Evolutionary conservation across 2,113 vertebrate genomes (phyloP), one percentile per base, ranked within the genome.

Genomic region (Thunnus thynnus): DNA sequence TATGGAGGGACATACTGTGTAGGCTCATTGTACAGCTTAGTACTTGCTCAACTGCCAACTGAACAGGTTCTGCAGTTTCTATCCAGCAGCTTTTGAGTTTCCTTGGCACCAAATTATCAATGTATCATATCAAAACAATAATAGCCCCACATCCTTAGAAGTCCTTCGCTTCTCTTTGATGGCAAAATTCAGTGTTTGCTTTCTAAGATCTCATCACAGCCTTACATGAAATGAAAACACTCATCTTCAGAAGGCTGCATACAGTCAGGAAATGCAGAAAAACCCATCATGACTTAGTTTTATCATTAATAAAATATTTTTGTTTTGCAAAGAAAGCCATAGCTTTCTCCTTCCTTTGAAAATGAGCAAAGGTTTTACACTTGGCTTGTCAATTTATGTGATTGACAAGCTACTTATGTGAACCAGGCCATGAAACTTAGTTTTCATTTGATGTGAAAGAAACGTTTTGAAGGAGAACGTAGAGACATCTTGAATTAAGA

Each of bases 51-150:
- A 84, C 77, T 83, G 91, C 91, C 88, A 92, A 83, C 54, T 69
- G 55, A 89, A 83, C 84, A 84, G 83, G 64, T 89, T 90, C 62
- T 69, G 70, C 70, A 60, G 72, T 79, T 79, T 76, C 72, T 22
- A 83, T 87, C 82, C 88, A 88, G 79, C 76, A 84, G 83, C 77
- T 84, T 89, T 90, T 82, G 65, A 90, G 81, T 85, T 77, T 62
- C 79, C 71, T 85, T 91, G 87, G 89, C 83, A 58, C 51, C 1
- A 10, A 65, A 64, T 56, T 84, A 89, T 92, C 82, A 65, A 73
- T 12, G 20, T 5, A 78, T 86, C 62, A 32, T 20, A 82, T 82
- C 48, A 82, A 77, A 88, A 86, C 88, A 91, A 74, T 74, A 76
- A 77, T 79, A 79, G 44, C 66, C 36, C 74, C 50, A 4, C 78